Base-by-base conservation (phyloP, 2,888 invertebrate genomes). In the Stegana nigrithorax region DNA sequence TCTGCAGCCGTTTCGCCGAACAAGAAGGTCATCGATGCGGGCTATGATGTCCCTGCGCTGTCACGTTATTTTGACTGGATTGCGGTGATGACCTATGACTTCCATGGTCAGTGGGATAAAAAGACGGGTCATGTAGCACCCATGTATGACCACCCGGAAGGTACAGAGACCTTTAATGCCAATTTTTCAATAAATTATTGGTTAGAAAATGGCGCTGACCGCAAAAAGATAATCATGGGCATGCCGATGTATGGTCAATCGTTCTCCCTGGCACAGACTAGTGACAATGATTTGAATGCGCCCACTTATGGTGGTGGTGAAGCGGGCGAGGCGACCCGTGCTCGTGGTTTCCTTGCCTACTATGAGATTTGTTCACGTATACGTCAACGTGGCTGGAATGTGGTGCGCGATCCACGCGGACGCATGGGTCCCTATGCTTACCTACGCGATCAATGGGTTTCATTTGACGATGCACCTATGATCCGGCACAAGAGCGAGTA, bases 81-180 rank as follows among this genome's bases (percentile, higher is more conserved):
- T 69, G 91, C 95, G 0, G 90, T 96, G 0, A 96, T 96, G 95
- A 90, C 93, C 0, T 96, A 96, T 80, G 96, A 96, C 80, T 95
- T 92, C 79, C 95, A 95, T 74, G 96, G 95, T 0, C 94, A 95
- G 78, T 95, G 95, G 95, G 95, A 95, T 78, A 93, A 94, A 83
- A 90, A 91, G 71, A 96, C 95, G 0, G 96, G 95, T 0, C 96
- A 96, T 80, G 91, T 95, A 2, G 92, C 96, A 0, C 96, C 95
- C 1, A 92, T 96, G 90, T 95, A 94, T 71, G 87, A 87, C 2
- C 90, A 92, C 79, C 92, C 92, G 0, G 90, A 90, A 26, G 88
- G 89, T 65, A 92, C 93, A 70, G 88, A 88, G 55, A 91, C 91
- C 7, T 93, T 95, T 81, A 96, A 95, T 85, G 90, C 93, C 19